Evolutionary conservation across 2,797 vertebrate genomes (phyloP).

Genomic region (Hybognathus amarus): DNA sequence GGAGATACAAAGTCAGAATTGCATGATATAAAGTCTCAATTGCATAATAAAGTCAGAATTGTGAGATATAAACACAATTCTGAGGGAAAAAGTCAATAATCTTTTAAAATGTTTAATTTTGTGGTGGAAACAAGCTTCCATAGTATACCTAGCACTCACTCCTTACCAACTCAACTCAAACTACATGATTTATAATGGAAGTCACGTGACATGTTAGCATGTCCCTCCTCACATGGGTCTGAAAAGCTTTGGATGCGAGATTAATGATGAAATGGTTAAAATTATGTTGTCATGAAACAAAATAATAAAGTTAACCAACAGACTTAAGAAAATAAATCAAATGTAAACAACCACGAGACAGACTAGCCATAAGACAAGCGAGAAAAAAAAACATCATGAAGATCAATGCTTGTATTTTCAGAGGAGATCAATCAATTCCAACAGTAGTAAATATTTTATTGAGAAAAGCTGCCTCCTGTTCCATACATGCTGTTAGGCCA

Average conservation of each 20-base stretch:
- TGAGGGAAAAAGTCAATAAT: too few relatives aligned
- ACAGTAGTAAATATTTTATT: background rate
- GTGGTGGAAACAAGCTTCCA: too few relatives aligned
- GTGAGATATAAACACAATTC: too few relatives aligned
- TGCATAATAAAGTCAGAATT: too few relatives aligned
- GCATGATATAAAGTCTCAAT: too few relatives aligned
- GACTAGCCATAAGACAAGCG: background rate
- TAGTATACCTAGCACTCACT: too few relatives aligned
- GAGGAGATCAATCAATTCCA: background rate
- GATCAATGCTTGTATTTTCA: background rate
- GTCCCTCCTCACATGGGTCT: background rate
- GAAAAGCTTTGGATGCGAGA: background rate
- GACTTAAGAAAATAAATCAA: background rate
- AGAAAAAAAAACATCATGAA: background rate
- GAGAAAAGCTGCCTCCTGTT: background rate
- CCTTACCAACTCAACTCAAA: too few relatives aligned
- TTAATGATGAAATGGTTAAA: background rate
- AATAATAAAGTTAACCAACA: background rate
- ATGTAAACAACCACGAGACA: background rate
- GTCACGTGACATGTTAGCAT: background rate
- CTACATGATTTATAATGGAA: too few relatives aligned
- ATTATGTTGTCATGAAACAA: background rate
- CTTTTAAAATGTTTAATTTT: too few relatives aligned
- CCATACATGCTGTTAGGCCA: background rate
- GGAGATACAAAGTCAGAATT: too few relatives aligned